Percentiles rank a stretch among this genome's conserved stretches.
Evolutionary conservation across 1,140 invertebrate genomes (phyloP).

Genomic region (Drosophila insularis): DNA sequence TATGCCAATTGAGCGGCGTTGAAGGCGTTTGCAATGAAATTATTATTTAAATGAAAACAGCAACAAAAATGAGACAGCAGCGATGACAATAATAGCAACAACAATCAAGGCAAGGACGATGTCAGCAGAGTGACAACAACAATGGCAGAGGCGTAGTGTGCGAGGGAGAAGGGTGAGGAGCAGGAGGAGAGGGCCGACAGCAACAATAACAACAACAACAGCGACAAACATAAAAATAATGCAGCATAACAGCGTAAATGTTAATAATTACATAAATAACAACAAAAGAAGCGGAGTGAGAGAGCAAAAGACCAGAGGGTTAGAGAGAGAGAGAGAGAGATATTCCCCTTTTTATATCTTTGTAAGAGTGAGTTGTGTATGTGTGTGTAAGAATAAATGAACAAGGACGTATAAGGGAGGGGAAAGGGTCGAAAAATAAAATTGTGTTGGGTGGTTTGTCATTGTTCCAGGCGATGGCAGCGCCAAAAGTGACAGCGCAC

Average conservation of each 20-base stretch:
- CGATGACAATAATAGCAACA: slow-evolving; percentile 40
- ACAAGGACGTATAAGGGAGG: slow-evolving; percentile 42
- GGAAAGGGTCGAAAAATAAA: slow-evolving; percentile 12
- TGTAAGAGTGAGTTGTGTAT: neutral
- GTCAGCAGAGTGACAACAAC: slow-evolving; percentile 20
- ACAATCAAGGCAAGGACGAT: slow-evolving; percentile 49
- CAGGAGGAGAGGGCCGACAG: slow-evolving; percentile 15
- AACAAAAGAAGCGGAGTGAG: slow-evolving; percentile 61
- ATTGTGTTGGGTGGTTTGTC: slow-evolving; percentile 52
- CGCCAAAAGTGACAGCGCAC: slow-evolving; percentile 78
- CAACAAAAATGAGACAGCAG: slow-evolving; percentile 46
- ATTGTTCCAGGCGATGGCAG: slow-evolving; percentile 53
- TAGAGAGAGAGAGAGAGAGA: slow-evolving; percentile 14
- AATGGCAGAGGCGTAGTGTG: neutral
- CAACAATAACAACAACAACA: slow-evolving; percentile 28
- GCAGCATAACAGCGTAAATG: slow-evolving; percentile 63
- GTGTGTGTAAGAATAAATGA: slow-evolving; percentile 53
- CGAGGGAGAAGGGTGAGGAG: neutral
- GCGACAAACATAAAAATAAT: slow-evolving; percentile 30
- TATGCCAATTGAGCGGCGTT: slow-evolving; percentile 13
- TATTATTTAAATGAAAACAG: slow-evolving; percentile 80
- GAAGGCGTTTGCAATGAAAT: slow-evolving; percentile 77
- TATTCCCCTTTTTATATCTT: slow-evolving; percentile 6
- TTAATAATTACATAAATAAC: slow-evolving; percentile 81
- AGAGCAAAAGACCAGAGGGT: slow-evolving; percentile 34